Conservation (phyloP, 2,797 vertebrate species). For the Malacoctenus gilli region DNA sequence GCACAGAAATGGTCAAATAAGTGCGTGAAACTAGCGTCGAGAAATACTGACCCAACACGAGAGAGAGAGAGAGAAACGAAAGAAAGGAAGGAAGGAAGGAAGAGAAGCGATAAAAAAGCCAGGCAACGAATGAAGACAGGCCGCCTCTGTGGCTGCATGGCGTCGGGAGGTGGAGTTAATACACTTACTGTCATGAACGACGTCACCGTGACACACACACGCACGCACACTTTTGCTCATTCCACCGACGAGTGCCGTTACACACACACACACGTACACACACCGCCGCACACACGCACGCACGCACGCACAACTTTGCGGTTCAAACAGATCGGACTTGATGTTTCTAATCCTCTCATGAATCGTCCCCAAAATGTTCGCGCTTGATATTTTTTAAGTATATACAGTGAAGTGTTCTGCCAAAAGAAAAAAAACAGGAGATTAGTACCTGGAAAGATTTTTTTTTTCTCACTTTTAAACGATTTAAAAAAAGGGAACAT, state of each 20-base stretch:
- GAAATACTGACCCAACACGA: too few species aligned
- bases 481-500: slow-evolving; percentile 72
- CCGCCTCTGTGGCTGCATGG: slow-evolving; percentile 85
- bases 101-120: too few species aligned
- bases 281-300: too few species aligned
- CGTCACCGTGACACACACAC: slow-evolving; percentile 68
- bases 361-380: slow-evolving; percentile 56
- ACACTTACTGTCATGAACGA: slow-evolving; percentile 71
- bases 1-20: slow-evolving; percentile 95
- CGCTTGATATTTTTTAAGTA: slow-evolving; percentile 74
- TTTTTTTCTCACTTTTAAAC: slow-evolving; percentile 59
- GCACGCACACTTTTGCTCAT: too few species aligned
- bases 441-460: slow-evolving; percentile 73
- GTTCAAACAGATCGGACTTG: slow-evolving; percentile 34
- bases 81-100: too few species aligned
- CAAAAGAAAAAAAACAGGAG: slow-evolving; percentile 52
- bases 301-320: too few species aligned
- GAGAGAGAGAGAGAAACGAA: slow-evolving; percentile 84
- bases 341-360: slow-evolving; percentile 45
- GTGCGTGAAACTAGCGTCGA: slow-evolving; percentile 91
- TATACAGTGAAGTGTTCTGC: slow-evolving; percentile 79
- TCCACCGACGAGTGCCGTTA: too few species aligned
- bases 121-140: slow-evolving; percentile 88
- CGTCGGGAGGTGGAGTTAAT: slow-evolving; percentile 85
- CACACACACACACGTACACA: too few species aligned